Base-by-base conservation (phyloP, 2,888 invertebrate genomes). In the Galerucella pusilla region DNA sequence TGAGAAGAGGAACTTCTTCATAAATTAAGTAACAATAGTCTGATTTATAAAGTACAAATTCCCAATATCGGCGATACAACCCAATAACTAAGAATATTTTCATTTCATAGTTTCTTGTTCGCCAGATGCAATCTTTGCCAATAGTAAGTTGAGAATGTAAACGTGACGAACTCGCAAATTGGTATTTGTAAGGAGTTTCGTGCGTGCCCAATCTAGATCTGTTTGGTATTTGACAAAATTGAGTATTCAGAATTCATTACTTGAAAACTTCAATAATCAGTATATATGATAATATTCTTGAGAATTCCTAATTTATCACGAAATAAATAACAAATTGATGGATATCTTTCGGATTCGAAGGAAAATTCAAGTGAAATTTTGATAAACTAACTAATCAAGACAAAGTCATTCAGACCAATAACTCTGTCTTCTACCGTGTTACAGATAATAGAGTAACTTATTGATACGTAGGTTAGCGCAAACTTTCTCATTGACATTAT, bases 151-250 rank as follows among this genome's bases (percentile, higher is more conserved):
- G 45, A 61, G 70, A 61, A 70, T 35, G 14, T 28, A 70, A 64
- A 64, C 70, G 70, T 70, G 64, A 49, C 70, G 63, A 70, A 70
- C 10, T 42, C n/a, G 70, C 70, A 69, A 69, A 60, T 60, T 61
- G 69, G 57, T 60, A 42, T 45, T 63, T 70, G 52, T 52, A 70
- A 63, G 63, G 46, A 52, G 42, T 35, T 52, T 5, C 49, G 70
- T 67, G 73, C 75, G 73, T 75, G 75, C 73, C 61, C 70, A 75
- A 75, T 75, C 70, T 70, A 70, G 73, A 67, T 66, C 73, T 70
- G 70, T 75, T 75, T 75, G 70, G 75, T 69, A 57, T 75, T 75
- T 70, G 63, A 42, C 61, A 2, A 54, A 61, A 73, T 72, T 68
- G 28, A 65, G 70, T 61, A 68, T 73, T 67, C 63, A 54, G 54